These are phyloP conservation scores for Eupsilia transversa DNA, from an alignment of 2,888 invertebrate species.

Conservation along the genomic window DNA sequence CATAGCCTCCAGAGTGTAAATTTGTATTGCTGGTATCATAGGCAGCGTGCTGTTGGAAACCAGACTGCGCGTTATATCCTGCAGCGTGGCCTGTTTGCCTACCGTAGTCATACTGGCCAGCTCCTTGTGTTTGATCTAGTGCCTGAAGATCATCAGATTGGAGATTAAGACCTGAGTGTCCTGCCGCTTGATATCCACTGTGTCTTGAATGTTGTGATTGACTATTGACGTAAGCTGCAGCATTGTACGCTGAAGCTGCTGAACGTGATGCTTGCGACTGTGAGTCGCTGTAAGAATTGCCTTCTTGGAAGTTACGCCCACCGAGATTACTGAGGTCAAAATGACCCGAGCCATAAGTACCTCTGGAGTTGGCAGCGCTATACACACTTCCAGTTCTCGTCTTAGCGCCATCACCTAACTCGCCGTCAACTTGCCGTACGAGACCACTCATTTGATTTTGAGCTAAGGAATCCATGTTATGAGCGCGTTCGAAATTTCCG, in stretches of 20 bases:
- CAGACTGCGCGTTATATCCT: constrained; percentile 74
- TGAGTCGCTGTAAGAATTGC: constrained; percentile 68
- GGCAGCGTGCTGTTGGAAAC: constrained; percentile 70
- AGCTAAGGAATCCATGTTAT: constrained; percentile 87
- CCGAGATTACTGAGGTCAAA: constrained; percentile 82
- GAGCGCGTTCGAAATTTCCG: constrained; percentile 87
- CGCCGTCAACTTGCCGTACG: constrained; percentile 84
- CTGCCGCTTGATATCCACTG: constrained; percentile 68
- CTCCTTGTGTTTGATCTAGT: constrained; percentile 69
- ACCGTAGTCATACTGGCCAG: constrained; percentile 70
- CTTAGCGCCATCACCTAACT: constrained; percentile 83
- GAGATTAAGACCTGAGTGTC: constrained; percentile 56
- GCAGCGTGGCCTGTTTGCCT: constrained; percentile 68
- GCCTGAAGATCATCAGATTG: constrained; percentile 73
- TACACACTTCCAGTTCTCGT: constrained; percentile 83
- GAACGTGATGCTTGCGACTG: constrained; percentile 72
- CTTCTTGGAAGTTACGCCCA: constrained; percentile 86
- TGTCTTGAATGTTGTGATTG: constrained; percentile 71
- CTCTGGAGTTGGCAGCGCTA: constrained; percentile 85
- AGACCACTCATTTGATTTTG: constrained; percentile 87
- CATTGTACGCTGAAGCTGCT: constrained; percentile 58
- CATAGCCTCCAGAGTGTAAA: constrained; percentile 68
- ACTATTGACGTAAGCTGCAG: constrained; percentile 63
- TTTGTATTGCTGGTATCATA: constrained; percentile 69
- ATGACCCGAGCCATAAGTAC: constrained; percentile 82